These are phyloP conservation scores for Galerucella calmariensis DNA, from an alignment of 2,888 invertebrate genomes.

Conservation along the genomic window DNA sequence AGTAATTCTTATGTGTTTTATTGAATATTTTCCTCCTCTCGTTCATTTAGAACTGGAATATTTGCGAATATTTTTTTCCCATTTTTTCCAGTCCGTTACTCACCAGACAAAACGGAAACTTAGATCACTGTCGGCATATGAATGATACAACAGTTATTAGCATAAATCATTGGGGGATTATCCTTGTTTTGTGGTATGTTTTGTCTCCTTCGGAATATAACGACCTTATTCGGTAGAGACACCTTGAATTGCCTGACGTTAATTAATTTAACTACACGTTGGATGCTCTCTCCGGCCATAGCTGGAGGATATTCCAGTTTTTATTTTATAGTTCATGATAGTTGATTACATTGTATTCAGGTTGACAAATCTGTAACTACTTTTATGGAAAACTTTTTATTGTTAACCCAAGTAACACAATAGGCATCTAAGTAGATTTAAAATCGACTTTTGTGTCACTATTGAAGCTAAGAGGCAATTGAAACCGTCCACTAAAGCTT, in stretches of 20 bases:
- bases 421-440: no score
- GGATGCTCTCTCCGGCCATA: background rate
- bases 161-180: conserved; percentile 45
- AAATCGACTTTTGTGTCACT: no score
- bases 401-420: background rate
- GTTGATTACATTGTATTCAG: background rate
- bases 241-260: background rate
- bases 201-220: background rate
- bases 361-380: background rate
- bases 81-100: no score
- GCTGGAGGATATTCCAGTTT: background rate
- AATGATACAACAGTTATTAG: conserved; percentile 46
- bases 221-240: background rate
- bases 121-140: conserved; percentile 37
- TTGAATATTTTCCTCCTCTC: no score
- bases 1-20: no score
- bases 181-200: conserved; percentile 29
- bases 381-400: background rate
- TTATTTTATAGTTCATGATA: background rate
- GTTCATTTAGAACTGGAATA: no score
- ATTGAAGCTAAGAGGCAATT: no score
- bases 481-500: no score
- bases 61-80: no score
- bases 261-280: conserved; percentile 8
- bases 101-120: conserved; percentile 16